Percentiles rank a stretch among this genome's conserved stretches.
phyloP scores from a whole-genome alignment of 1,140 invertebrate species.

The Panagrolaimus sp. region DNA sequence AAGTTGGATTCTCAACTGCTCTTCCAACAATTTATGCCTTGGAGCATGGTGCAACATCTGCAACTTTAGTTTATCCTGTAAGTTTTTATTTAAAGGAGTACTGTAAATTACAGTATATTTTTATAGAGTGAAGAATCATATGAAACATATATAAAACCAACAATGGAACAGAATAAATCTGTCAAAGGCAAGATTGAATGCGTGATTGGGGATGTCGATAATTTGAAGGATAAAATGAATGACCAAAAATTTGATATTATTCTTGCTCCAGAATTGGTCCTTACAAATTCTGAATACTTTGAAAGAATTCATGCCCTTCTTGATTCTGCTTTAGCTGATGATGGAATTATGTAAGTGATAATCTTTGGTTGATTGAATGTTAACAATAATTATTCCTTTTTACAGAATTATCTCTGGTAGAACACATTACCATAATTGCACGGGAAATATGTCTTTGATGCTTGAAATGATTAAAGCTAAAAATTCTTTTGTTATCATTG shows the following conservation, averaged over 20 bases:
- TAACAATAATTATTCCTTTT: background rate
- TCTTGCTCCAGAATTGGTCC: constrained; percentile 51
- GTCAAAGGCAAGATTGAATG: constrained; percentile 52
- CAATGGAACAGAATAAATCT: constrained; percentile 47
- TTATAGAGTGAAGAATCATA: constrained; percentile 24
- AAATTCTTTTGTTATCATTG: constrained; percentile 47
- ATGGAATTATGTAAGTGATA: constrained; percentile 52
- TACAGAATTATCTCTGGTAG: constrained; percentile 50
- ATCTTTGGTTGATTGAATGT: constrained; percentile 1
- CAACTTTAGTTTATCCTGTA: constrained; percentile 38
- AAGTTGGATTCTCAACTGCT: constrained; percentile 54
- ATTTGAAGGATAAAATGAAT: constrained; percentile 30
- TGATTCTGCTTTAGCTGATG: constrained; percentile 40
- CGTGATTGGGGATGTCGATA: constrained; percentile 37
- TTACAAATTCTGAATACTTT: constrained; percentile 42
- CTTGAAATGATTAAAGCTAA: constrained; percentile 48
- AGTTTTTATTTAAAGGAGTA: constrained; percentile 10
- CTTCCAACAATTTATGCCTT: constrained; percentile 52
- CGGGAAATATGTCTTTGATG: constrained; percentile 44
- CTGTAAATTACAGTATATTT: background rate
- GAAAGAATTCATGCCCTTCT: constrained; percentile 47
- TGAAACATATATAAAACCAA: constrained; percentile 51
- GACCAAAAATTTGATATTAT: constrained; percentile 47
- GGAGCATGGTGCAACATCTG: constrained; percentile 40
- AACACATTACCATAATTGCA: constrained; percentile 42